Base-by-base conservation (phyloP, 2,888 invertebrate species). In the Caenorhabditis doughertyi region DNA sequence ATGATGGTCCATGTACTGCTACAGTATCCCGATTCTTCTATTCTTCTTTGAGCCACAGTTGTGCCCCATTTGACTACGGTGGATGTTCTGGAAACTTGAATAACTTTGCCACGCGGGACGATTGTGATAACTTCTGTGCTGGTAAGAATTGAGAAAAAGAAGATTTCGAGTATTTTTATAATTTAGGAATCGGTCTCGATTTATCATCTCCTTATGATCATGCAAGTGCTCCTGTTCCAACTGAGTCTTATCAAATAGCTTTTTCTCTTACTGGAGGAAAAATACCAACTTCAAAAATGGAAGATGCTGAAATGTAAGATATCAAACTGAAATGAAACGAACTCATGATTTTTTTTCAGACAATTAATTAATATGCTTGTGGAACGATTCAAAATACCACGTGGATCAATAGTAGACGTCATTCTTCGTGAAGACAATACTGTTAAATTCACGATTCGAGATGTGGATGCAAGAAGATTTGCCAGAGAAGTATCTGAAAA, bases 81-180 rank as follows among this genome's bases (percentile, higher is more conserved):
- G 90, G 90, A n/a, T 90, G 90, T 62, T 82, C 84, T 3, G 90
- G 90, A 49, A 90, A 90, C 56, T 65, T 87, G 67, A 90, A 90
- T 76, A 90, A 90, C 74, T 90, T 90, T 70, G 85, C 83, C 16
- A 85, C 85, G 3, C 49, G 70, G 16, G 84, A 73, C 18, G 89
- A 88, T 56, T 90, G 90, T 76, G 77, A 86, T 18, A 79, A 82
- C 23, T 89, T 85, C 72, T 87, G 87, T 73, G 81, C 81, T 29
- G 81, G 74, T 76, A 32, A 65, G 64, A 32, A 51, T 27, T 5
- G 13, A 29, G 39, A 25, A 42, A n/a, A n/a, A n/a, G n/a, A n/a
- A n/a, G n/a, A n/a, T n/a, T n/a, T n/a, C n/a, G n/a, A n/a, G n/a
- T n/a, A n/a, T n/a, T n/a, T n/a, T n/a, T n/a, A 16, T 27, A 83